Percentiles rank a stretch among this genome's conserved stretches.
phyloP scores from a whole-genome alignment of 2,797 vertebrate genomes.

The Coregonus ussuriensis region DNA sequence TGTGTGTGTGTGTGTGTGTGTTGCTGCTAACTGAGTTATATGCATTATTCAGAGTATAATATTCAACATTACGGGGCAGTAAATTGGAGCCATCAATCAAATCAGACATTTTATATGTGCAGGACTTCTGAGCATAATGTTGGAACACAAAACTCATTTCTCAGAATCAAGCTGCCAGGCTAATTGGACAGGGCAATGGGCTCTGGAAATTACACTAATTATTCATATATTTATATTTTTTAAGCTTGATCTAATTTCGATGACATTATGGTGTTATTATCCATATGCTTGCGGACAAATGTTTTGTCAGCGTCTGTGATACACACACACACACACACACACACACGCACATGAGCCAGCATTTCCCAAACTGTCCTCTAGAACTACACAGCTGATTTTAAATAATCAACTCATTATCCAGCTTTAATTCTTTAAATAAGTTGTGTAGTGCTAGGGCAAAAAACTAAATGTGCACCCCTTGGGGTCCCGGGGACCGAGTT shows the following conservation, averaged over 20 bases:
- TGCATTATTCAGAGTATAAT: slow-evolving; percentile 77
- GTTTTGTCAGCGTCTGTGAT: slow-evolving; percentile 26
- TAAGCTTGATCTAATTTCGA: slow-evolving; percentile 55
- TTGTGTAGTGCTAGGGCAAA: too few species aligned
- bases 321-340: neutral
- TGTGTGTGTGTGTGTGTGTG: too few species aligned
- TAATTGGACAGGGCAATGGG: slow-evolving; percentile 68
- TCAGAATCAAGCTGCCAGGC: slow-evolving; percentile 34
- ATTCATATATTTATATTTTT: slow-evolving; percentile 60
- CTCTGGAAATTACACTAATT: slow-evolving; percentile 64
- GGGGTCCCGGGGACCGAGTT: too few species aligned
- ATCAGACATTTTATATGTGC: slow-evolving; percentile 58
- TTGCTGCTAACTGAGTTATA: slow-evolving; percentile 57
- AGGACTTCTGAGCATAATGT: slow-evolving; percentile 60
- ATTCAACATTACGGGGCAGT: slow-evolving; percentile 60
- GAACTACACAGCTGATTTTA: too few species aligned
- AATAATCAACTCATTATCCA: too few species aligned
- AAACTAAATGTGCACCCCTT: too few species aligned
- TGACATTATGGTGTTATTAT: slow-evolving; percentile 50
- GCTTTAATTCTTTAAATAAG: too few species aligned
- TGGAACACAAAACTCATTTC: slow-evolving; percentile 54
- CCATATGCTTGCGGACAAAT: slow-evolving; percentile 55
- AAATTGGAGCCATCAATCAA: slow-evolving; percentile 79
- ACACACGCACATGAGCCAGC: neutral
- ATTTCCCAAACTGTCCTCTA: too few species aligned